Conservation (phyloP, 2,888 invertebrate genomes). For the Polydesmus complanatus region DNA sequence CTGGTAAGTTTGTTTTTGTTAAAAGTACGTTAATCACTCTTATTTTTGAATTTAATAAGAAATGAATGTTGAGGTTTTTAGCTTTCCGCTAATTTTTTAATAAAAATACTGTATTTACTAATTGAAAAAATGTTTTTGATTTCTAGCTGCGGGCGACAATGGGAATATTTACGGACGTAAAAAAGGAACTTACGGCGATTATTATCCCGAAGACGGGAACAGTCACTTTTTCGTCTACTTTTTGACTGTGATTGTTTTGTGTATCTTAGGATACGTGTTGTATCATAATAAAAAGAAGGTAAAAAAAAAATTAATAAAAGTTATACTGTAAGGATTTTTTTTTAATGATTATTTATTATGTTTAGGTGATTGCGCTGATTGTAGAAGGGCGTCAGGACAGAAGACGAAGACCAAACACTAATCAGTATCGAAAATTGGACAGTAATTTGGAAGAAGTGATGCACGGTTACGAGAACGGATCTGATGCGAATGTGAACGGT, state of each 20-base stretch:
- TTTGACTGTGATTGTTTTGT: conserved; percentile 44
- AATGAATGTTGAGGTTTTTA: too few relatives aligned
- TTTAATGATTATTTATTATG: neutral
- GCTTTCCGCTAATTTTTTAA: too few relatives aligned
- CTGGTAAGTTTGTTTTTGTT: too few relatives aligned
- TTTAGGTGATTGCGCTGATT: conserved; percentile 18
- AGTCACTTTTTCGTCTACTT: conserved; percentile 56
- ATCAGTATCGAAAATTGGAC: conserved; percentile 16
- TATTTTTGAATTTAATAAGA: too few relatives aligned
- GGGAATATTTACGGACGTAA: neutral
- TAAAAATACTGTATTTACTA: too few relatives aligned
- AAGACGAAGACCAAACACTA: conserved; percentile 15
- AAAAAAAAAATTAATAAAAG: conserved; percentile 15
- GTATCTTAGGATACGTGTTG: conserved; percentile 46
- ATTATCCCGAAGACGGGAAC: conserved; percentile 33
- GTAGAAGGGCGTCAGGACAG: conserved; percentile 17
- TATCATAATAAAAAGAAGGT: conserved; percentile 51
- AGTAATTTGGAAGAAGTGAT: conserved; percentile 18
- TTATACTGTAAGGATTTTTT: neutral
- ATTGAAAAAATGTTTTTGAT: too few relatives aligned
- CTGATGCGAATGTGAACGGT: neutral
- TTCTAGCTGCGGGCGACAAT: neutral
- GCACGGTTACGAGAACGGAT: neutral
- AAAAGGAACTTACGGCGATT: neutral
- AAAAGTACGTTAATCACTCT: too few relatives aligned